Evolutionary conservation across 2,888 invertebrate species (phyloP), one percentile per base, ranked within the genome.

Genomic region (Panorpa germanica): DNA sequence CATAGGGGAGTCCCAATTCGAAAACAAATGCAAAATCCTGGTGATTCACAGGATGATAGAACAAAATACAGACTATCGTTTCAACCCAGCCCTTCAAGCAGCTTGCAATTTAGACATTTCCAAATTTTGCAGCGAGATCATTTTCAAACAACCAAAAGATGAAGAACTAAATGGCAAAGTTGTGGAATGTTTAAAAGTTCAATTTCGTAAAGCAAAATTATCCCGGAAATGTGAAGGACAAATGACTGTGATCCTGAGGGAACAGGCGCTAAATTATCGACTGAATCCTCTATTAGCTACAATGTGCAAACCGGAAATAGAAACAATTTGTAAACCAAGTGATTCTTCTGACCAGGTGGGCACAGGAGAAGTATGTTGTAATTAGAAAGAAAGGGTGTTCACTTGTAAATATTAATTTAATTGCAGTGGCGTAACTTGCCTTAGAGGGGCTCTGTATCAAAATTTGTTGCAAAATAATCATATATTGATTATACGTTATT

Each of bases 231-330:
- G 93, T 51, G 76, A 82, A 44, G 68, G 72, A 43, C 80, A 90
- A 56, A 68, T 93, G 53, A 70, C 76, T 1, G 68, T 65, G 40
- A 70, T 90, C 27, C 60, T 93, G 31, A 71, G 80, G 45, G 85
- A 88, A 42, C 81, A 86, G 43, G 91, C 91, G 9, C 55, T 90
- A 18, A 88, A 96, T 53, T 81, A 88, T 46, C 73, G 83, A 42
- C 61, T 93, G 34, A 88, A 95, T 59, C 90, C 91, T 2, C 56
- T 85, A 24, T 61, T 96, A 18, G 70, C 77, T 35, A 70, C 73
- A 31, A 66, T 85, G 32, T 96, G 96, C 49, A 65, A 66, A 43
- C 66, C 66, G 5, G 75, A 75, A 53, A 65, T 75, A 41, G 61
- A 69, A 42, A 67, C 68, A 3, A 63, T 75, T 35, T 75, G 75